phyloP scores from a whole-genome alignment of 2,113 vertebrate genomes.

The Lanius collurio region DNA sequence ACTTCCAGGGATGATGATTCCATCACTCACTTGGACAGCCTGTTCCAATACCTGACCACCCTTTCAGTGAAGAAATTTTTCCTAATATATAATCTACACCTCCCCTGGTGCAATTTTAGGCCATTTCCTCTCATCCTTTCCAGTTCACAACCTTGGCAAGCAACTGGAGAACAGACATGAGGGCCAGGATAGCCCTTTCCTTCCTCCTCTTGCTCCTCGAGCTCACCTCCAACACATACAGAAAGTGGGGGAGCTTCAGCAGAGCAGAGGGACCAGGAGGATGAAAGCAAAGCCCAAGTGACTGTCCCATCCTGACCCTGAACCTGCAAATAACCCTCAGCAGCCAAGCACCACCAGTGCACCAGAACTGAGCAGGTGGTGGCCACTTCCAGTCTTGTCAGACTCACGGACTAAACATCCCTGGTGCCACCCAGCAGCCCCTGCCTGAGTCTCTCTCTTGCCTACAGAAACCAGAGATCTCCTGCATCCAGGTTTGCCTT shows the following conservation, averaged over 20 bases:
- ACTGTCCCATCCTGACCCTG: not conserved
- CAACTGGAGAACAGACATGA: not conserved
- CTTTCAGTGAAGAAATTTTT: not conserved
- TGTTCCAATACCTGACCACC: not conserved
- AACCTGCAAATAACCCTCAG: not conserved
- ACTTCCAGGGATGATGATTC: not conserved
- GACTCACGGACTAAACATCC: not conserved
- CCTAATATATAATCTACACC: not conserved
- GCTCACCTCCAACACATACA: fast-evolving
- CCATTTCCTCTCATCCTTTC: not conserved
- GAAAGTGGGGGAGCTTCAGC: not conserved
- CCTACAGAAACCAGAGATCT: not conserved
- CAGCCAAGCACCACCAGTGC: not conserved
- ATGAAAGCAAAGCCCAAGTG: not conserved
- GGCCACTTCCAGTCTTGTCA: not conserved
- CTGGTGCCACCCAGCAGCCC: not conserved
- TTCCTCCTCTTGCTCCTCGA: not conserved
- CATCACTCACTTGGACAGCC: not conserved
- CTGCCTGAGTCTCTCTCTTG: not conserved
- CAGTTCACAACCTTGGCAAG: not conserved
- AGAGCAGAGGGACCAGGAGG: not conserved
- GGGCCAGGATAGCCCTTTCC: not conserved
- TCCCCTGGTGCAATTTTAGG: not conserved
- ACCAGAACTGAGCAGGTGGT: not conserved
- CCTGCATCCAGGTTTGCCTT: not conserved